phyloP scores from a whole-genome alignment of 2,888 invertebrate genomes.

The Capitulum mitella region DNA sequence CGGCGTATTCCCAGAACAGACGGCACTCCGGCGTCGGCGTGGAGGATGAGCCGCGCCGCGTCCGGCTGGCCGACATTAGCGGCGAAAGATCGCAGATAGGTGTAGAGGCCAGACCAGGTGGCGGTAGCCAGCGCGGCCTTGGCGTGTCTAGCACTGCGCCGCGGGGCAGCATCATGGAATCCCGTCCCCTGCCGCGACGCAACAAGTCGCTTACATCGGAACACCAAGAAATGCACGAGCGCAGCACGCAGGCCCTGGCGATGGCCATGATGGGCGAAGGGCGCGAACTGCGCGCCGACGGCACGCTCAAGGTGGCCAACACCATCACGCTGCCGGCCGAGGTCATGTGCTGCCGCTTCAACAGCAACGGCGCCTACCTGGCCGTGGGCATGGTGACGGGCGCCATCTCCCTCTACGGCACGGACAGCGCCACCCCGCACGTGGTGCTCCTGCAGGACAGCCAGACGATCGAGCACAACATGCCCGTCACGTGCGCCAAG shows the following conservation, averaged over 20 bases:
- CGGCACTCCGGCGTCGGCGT: neutral
- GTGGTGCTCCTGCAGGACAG: neutral
- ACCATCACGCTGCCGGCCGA: conserved; percentile 6
- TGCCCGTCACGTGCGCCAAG: conserved; percentile 15
- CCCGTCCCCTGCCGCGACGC: neutral
- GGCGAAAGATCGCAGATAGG: neutral
- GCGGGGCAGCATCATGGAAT: neutral
- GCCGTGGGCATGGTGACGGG: neutral
- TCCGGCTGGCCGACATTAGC: neutral
- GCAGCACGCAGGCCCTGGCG: neutral
- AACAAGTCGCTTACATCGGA: neutral
- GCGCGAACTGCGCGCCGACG: neutral
- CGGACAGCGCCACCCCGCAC: neutral
- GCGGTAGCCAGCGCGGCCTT: neutral
- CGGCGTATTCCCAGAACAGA: neutral
- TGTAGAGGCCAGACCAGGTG: neutral
- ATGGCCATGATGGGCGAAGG: conserved; percentile 4
- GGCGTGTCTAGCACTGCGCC: neutral
- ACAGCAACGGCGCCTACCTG: neutral
- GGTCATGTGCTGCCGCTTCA: conserved; percentile 17
- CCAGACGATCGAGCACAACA: neutral
- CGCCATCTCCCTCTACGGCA: neutral
- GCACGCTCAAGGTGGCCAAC: neutral
- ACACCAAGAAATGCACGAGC: neutral
- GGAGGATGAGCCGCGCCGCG: neutral